Evolutionary conservation across 1,140 invertebrate genomes (phyloP), one percentile per base, ranked within the genome.

Genomic region (Heliconius eleuchia): DNA sequence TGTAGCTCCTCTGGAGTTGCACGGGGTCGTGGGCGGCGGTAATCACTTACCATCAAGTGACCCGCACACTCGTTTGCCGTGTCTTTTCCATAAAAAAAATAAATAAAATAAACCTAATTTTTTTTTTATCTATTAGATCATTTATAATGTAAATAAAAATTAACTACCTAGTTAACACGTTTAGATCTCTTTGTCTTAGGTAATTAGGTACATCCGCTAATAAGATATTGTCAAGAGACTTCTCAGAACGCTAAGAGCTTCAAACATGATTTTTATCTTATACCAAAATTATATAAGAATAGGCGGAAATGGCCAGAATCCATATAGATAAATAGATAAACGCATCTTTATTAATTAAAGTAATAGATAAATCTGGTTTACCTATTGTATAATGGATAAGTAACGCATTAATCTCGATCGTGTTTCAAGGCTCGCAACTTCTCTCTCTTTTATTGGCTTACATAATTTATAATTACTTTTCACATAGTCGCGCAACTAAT

Each of bases 401-500:
- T 74, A 76, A 74, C 78, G 78, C 72, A 71, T 78, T 81, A 81
- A 84, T 84, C 80, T 82, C 80, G 80, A 87, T 88, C 82, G 79
- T 55, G 76, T 73, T 81, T 85, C 84, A 88, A 88, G 86, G 86
- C 84, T 80, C 78, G 82, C 86, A 88, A 87, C 87, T 91, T 66
- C 27, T 66, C 89, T 89, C 90, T 84, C 87, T 83, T 85, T 90
- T 80, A 89, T 87, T 87, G 80, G 66, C 83, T 90, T 92, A 90
- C 84, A 89, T 92, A 90, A 92, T 88, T 86, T 88, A 80, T 89
- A 91, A 92, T 89, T 89, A 87, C 87, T 83, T 91, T 91, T 88
- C 87, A 88, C 86, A 91, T 84, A 89, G 76, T 73, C 79, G 83
- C 83, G 83, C 86, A 86, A 87, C 83, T 80, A 79, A 83, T 88